Percentiles rank a stretch among this genome's conserved stretches.
Conservation (phyloP, 2,888 invertebrate genomes). For the Platycheirus albimanus region DNA sequence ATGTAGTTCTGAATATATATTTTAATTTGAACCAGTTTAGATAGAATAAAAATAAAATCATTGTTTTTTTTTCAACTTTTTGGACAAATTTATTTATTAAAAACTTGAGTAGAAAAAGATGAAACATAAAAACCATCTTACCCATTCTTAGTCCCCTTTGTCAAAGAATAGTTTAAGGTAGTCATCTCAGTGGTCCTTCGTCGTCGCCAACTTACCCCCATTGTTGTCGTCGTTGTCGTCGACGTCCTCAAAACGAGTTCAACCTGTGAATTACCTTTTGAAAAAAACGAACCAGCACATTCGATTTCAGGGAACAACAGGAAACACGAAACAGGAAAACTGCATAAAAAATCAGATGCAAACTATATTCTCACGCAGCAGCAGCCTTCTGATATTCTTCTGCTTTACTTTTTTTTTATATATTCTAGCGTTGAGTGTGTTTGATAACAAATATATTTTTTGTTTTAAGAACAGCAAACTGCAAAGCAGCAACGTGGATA, state of each 20-base stretch:
- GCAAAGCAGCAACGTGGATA: slow-evolving; percentile 74
- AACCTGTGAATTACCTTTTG: slow-evolving; percentile 70
- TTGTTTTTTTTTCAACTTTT: not conserved
- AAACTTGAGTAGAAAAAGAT: not conserved
- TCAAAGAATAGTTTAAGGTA: not conserved
- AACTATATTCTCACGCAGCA: no score
- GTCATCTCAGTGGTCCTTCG: slow-evolving; percentile 14
- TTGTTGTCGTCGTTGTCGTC: no score
- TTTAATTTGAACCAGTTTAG: no score
- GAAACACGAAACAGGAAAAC: no score
- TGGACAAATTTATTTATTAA: not conserved
- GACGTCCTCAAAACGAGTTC: no score
- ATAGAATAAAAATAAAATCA: not conserved
- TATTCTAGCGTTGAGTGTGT: slow-evolving; percentile 40
- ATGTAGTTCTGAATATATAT: no score
- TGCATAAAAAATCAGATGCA: slow-evolving; percentile 64
- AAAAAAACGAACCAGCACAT: slow-evolving; percentile 71
- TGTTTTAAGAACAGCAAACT: slow-evolving; percentile 64
- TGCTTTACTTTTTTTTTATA: slow-evolving; percentile 20
- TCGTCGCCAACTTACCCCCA: slow-evolving; percentile 51
- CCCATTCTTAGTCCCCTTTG: slow-evolving; percentile 3
- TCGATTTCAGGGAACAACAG: slow-evolving; percentile 65
- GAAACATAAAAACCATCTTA: slow-evolving; percentile 27
- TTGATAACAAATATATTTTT: slow-evolving; percentile 35
- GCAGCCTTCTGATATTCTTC: slow-evolving; percentile 41